Conservation (phyloP, 2,888 invertebrate species). For the Drosophila neoperkinsi region DNA sequence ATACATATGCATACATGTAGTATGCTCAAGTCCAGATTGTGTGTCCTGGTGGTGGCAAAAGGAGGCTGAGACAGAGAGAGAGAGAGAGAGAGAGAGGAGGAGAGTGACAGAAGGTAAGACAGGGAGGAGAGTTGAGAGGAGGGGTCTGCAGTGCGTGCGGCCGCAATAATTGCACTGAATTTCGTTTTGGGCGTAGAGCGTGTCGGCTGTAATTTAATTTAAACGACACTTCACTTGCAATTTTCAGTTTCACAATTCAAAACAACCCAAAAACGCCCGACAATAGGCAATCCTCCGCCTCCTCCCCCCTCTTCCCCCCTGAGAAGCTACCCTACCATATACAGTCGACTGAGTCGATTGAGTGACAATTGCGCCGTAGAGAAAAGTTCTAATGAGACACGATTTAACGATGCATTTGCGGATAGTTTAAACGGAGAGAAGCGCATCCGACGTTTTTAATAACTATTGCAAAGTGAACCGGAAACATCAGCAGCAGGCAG, state of each 20-base stretch:
- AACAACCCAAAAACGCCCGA: neutral
- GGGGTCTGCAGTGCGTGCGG: constrained; percentile 54
- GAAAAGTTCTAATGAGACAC: constrained; percentile 68
- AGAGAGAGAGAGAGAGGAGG: neutral
- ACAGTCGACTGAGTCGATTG: constrained; percentile 39
- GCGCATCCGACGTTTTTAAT: constrained; percentile 65
- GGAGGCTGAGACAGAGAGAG: constrained; percentile 5
- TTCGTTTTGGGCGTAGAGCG: constrained; percentile 53
- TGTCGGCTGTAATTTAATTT: constrained; percentile 76
- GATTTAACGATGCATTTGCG: constrained; percentile 63
- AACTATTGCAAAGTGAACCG: constrained; percentile 76
- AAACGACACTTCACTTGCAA: constrained; percentile 75
- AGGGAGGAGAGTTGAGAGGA: neutral
- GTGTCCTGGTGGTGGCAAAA: constrained; percentile 19
- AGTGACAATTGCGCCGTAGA: constrained; percentile 56
- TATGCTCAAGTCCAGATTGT: constrained; percentile 30
- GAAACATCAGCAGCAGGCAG: constrained; percentile 63
- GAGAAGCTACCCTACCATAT: neutral
- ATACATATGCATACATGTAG: neutral
- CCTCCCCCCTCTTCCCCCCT: neutral
- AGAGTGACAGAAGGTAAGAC: neutral
- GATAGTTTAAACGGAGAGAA: constrained; percentile 31
- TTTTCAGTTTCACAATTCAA: constrained; percentile 43
- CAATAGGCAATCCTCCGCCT: neutral
- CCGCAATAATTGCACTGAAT: constrained; percentile 64